Conservation (phyloP, 1,140 invertebrate species). For the Cydia splendana region DNA sequence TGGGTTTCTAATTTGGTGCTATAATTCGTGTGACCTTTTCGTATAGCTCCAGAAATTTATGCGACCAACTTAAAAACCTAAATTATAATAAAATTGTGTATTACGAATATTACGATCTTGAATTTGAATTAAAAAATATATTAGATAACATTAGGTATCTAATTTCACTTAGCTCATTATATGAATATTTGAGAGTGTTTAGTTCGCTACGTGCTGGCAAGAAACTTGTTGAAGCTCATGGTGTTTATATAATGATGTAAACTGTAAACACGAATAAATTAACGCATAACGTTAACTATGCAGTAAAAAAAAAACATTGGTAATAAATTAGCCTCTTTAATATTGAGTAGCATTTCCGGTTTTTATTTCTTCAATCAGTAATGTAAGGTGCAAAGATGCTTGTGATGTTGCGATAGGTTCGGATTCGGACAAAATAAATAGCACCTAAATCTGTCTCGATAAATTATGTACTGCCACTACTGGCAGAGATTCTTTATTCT, state of each 20-base stretch:
- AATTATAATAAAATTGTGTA: background rate
- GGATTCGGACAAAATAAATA: too few species aligned
- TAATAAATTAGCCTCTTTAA: background rate
- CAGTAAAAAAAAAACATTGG: background rate
- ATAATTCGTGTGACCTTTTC: slow-evolving; percentile 2
- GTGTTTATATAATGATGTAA: slow-evolving; percentile 18
- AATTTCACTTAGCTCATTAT: slow-evolving; percentile 6
- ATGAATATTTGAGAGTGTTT: slow-evolving; percentile 20
- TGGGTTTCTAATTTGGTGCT: background rate
- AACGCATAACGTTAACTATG: background rate
- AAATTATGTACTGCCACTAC: too few species aligned
- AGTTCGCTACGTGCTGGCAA: background rate
- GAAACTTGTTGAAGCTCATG: background rate
- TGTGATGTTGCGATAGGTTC: background rate
- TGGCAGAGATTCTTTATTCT: too few species aligned
- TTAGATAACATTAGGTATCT: slow-evolving; percentile 18
- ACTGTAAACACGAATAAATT: background rate
- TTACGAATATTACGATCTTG: background rate
- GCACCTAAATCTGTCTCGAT: too few species aligned
- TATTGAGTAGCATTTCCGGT: background rate
- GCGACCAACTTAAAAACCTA: background rate
- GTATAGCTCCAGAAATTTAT: background rate
- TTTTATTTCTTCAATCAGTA: background rate
- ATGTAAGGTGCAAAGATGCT: background rate
- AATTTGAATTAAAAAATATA: background rate